A percentile compares a stretch with the other conserved stretches of the same genome.
phyloP scores from a whole-genome alignment of 1,140 invertebrate species.

The Monomorium pharaonis region DNA sequence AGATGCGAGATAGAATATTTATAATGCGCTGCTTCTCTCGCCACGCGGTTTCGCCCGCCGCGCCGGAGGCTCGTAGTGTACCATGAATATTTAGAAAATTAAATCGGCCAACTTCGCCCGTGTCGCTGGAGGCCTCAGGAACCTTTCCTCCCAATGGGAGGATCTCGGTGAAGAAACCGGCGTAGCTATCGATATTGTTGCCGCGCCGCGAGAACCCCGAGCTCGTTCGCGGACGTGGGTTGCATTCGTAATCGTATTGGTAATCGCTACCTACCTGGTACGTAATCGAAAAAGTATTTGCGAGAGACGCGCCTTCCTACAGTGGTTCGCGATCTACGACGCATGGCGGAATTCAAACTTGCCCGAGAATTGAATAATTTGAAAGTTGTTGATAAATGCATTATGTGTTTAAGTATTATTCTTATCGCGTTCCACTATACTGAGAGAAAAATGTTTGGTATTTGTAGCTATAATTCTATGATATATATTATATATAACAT shows the following conservation, averaged over 20 bases:
- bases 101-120: slow-evolving; percentile 65
- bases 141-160: neutral
- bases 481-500: too few species aligned
- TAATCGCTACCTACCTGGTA: slow-evolving; percentile 20
- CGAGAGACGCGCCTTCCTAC: neutral
- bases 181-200: slow-evolving; percentile 44
- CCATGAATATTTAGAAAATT: slow-evolving; percentile 76
- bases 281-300: slow-evolving; percentile 27
- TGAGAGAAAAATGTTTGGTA: too few species aligned
- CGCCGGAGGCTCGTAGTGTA: slow-evolving; percentile 47
- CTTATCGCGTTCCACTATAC: too few species aligned
- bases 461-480: too few species aligned
- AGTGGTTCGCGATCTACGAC: neutral
- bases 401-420: neutral
- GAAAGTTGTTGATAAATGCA: neutral
- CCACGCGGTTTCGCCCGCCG: slow-evolving; percentile 37
- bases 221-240: slow-evolving; percentile 14
- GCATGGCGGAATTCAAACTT: neutral
- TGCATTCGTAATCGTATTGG: slow-evolving; percentile 45
- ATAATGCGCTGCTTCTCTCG: slow-evolving; percentile 58
- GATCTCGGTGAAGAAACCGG: slow-evolving; percentile 15
- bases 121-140: neutral
- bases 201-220: neutral
- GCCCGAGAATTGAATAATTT: neutral
- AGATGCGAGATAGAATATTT: slow-evolving; percentile 72